These are phyloP conservation scores for Drosophila suzukii DNA, from an alignment of 1,140 invertebrate species.

Conservation along the genomic window DNA sequence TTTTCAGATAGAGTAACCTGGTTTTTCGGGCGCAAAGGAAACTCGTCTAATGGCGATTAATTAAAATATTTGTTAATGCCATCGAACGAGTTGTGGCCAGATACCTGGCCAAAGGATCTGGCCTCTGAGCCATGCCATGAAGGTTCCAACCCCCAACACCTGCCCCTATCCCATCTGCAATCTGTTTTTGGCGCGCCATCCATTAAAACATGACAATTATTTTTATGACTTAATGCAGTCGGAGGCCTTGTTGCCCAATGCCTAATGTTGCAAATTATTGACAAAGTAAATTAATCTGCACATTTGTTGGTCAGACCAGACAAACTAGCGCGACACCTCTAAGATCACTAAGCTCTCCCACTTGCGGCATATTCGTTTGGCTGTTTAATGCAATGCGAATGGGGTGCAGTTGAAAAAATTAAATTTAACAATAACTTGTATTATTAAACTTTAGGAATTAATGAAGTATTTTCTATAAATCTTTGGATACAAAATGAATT, in stretches of 20 bases:
- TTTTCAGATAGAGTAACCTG: constrained; percentile 59
- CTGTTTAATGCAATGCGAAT: neutral
- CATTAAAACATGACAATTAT: constrained; percentile 51
- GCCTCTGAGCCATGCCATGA: constrained; percentile 13
- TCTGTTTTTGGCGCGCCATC: constrained; percentile 9
- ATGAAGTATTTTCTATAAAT: neutral
- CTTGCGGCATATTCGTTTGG: constrained; percentile 18
- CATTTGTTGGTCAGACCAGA: constrained; percentile 40
- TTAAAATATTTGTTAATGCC: constrained; percentile 76
- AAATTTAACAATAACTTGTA: neutral
- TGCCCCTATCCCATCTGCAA: neutral
- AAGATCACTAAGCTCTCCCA: constrained; percentile 27
- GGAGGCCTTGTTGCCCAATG: constrained; percentile 45
- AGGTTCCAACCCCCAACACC: constrained; percentile 7
- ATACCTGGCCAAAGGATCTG: constrained; percentile 46
- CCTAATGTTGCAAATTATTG: constrained; percentile 56
- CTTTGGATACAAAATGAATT: too few relatives aligned
- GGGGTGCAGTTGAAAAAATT: neutral
- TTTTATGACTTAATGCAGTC: constrained; percentile 47
- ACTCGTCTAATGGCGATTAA: constrained; percentile 70
- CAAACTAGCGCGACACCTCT: constrained; percentile 47
- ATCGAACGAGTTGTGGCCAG: constrained; percentile 48
- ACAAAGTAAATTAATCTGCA: constrained; percentile 60
- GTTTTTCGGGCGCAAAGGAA: constrained; percentile 42
- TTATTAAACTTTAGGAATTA: too few relatives aligned